These are phyloP conservation scores for Megaceryle torquata DNA, from an alignment of 2,113 vertebrate genomes.

Conservation along the genomic window DNA sequence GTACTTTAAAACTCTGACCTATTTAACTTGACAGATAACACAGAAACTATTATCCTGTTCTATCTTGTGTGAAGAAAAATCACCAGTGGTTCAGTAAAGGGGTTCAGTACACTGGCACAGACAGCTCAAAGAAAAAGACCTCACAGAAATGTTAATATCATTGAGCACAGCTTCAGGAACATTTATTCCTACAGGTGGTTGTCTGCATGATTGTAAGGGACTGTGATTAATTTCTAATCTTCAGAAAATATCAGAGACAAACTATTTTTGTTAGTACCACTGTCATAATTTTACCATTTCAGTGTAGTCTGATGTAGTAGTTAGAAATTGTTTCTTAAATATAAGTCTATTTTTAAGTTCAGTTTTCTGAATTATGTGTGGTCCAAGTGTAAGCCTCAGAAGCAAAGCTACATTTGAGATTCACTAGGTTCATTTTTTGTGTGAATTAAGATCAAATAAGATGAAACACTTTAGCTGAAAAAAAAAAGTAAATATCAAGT, in stretches of 20 bases:
- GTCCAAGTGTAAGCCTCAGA: background rate
- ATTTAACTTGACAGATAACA: background rate
- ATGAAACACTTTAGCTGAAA: background rate
- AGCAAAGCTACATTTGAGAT: background rate
- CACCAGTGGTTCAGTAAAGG: background rate
- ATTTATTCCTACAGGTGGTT: background rate
- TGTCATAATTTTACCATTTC: background rate
- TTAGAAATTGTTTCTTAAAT: background rate
- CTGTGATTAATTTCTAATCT: background rate
- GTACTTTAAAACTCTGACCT: background rate
- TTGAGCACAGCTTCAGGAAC: background rate
- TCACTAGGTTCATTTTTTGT: background rate
- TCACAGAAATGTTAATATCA: background rate
- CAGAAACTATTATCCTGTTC: background rate
- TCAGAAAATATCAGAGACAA: background rate
- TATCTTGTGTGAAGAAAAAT: background rate
- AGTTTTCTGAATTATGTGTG: background rate
- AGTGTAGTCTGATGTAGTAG: background rate
- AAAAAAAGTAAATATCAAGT: background rate
- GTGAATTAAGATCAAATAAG: background rate
- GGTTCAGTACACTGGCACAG: background rate
- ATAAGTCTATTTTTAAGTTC: background rate
- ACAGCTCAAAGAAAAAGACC: background rate
- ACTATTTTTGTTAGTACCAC: background rate
- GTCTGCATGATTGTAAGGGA: background rate